A percentile compares a stretch with the other conserved stretches of the same genome.
These are phyloP conservation scores for Ceyx margarethae DNA, from an alignment of 2,113 vertebrate species.

Conservation along the genomic window DNA sequence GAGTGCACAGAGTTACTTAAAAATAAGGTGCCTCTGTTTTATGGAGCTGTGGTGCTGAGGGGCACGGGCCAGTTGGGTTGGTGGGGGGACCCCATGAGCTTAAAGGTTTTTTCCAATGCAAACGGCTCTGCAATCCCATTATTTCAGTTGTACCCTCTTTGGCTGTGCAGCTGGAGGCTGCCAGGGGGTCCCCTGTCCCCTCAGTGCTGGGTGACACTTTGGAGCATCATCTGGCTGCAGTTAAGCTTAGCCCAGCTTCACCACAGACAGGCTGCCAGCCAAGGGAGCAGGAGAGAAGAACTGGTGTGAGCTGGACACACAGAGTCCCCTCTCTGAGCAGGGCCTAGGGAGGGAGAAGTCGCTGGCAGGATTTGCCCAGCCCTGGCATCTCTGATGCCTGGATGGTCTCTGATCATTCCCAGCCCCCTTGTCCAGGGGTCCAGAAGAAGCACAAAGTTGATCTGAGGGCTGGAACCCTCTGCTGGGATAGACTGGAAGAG, in stretches of 20 bases:
- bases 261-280: not conserved
- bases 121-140: not conserved
- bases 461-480: no score
- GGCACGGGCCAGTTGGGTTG: not conserved
- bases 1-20: not conserved
- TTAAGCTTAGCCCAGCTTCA: not conserved
- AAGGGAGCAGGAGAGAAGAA: not conserved
- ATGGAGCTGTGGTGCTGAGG: not conserved
- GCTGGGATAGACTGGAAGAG: no score
- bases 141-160: not conserved
- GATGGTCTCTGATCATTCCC: not conserved
- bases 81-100: not conserved
- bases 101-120: not conserved
- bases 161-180: not conserved
- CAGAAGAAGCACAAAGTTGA: no score
- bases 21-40: not conserved
- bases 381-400: not conserved
- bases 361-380: no score
- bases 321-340: no score
- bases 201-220: accelerated
- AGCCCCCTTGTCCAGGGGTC: no score
- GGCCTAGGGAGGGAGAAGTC: not conserved
- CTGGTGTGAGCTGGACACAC: not conserved
- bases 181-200: not conserved
- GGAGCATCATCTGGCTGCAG: not conserved